phyloP scores from a whole-genome alignment of 2,888 invertebrate genomes.

The Agrochola lychnidis region DNA sequence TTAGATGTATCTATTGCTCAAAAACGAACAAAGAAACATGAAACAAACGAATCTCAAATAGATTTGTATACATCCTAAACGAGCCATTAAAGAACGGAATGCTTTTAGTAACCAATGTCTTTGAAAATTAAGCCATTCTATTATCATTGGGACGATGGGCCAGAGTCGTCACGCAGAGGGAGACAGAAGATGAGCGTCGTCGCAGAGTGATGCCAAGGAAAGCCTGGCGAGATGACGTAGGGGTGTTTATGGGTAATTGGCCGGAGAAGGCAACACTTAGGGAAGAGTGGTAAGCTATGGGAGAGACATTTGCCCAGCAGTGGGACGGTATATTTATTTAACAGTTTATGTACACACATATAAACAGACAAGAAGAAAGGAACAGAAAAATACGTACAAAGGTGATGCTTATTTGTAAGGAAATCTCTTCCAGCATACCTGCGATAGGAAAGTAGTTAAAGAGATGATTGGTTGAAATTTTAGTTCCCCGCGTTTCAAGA shows the following conservation, averaged over 20 bases:
- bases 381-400: too few relatives aligned
- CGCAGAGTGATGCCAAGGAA: background rate
- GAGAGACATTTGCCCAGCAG: too few relatives aligned
- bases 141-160: background rate
- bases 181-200: background rate
- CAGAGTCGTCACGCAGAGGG: background rate
- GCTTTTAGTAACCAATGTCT: background rate
- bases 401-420: too few relatives aligned
- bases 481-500: constrained; percentile 2
- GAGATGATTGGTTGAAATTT: too few relatives aligned
- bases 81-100: constrained; percentile 4
- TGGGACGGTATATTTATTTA: too few relatives aligned
- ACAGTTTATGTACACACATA: too few relatives aligned
- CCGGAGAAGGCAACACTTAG: too few relatives aligned
- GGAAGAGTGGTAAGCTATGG: too few relatives aligned
- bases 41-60: background rate
- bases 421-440: too few relatives aligned
- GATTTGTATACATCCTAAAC: background rate
- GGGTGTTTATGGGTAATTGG: background rate
- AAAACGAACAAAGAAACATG: background rate
- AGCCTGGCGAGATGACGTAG: background rate
- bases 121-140: background rate
- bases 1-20: background rate
- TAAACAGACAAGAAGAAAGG: too few relatives aligned
- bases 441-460: too few relatives aligned